phyloP scores from a whole-genome alignment of 2,113 vertebrate species.

The Echinops telfairi region DNA sequence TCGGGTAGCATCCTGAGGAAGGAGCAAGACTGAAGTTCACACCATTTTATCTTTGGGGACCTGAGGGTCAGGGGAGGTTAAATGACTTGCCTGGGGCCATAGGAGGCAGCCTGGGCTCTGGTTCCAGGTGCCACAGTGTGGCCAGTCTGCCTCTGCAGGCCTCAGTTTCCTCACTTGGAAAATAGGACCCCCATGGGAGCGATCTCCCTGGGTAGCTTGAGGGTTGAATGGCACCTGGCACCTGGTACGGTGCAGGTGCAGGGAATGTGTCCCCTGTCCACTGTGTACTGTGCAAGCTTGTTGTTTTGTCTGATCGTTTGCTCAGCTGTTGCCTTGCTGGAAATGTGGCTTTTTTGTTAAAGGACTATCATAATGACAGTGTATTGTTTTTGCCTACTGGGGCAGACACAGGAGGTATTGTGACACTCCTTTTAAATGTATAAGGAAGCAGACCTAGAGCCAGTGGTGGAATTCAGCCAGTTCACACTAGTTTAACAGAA shows the following conservation, averaged over 20 bases:
- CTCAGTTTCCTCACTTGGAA: background rate
- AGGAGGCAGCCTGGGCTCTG: background rate
- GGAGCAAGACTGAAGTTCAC: background rate
- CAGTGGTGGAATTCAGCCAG: too few relatives aligned
- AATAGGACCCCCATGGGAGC: background rate
- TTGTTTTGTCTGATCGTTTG: background rate
- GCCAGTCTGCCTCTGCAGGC: background rate
- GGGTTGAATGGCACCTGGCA: background rate
- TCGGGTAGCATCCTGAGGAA: background rate
- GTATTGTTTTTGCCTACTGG: background rate
- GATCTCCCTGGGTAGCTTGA: background rate
- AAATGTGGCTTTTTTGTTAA: background rate
- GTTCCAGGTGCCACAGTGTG: background rate
- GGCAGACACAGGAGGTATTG: background rate
- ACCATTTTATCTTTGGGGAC: background rate
- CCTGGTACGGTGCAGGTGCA: too few relatives aligned
- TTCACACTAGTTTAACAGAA: too few relatives aligned
- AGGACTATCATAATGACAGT: background rate
- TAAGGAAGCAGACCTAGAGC: too few relatives aligned
- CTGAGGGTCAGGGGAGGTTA: background rate
- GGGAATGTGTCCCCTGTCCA: background rate
- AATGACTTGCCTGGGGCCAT: background rate
- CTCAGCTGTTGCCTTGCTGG: background rate
- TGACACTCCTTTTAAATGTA: too few relatives aligned
- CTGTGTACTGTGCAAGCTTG: background rate